A percentile compares a stretch with the other conserved stretches of the same genome.
phyloP scores from a whole-genome alignment of 1,140 invertebrate genomes.

The Leptoteleia sp. region DNA sequence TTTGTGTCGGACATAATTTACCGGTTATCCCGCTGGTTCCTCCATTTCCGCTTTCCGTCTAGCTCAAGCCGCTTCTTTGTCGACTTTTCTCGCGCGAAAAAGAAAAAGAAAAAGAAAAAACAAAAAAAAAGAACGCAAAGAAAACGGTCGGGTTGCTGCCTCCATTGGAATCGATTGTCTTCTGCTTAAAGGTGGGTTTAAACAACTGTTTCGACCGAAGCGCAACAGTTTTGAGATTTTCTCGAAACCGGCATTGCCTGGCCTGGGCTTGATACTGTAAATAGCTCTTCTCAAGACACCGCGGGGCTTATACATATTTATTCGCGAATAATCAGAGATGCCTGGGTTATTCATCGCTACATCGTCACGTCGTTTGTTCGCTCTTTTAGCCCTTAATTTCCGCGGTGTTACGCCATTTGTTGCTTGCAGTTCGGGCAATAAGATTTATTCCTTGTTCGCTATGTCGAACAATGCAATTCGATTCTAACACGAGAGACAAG shows the following conservation, averaged over 20 bases:
- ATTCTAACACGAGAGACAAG: neutral
- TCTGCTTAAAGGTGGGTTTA: slow-evolving; percentile 19
- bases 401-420: slow-evolving; percentile 5
- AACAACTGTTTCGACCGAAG: slow-evolving; percentile 18
- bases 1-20: slow-evolving; percentile 27
- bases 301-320: slow-evolving; percentile 54
- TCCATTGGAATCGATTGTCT: too few species aligned
- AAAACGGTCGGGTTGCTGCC: too few species aligned
- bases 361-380: slow-evolving; percentile 17
- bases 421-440: neutral
- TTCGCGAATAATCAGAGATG: slow-evolving; percentile 40
- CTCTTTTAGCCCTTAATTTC: slow-evolving; percentile 30
- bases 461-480: neutral
- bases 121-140: too few species aligned
- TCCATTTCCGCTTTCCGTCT: slow-evolving; percentile 10
- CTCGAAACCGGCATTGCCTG: slow-evolving; percentile 22
- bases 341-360: slow-evolving; percentile 33
- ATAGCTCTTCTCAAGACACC: slow-evolving; percentile 46
- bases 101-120: too few species aligned
- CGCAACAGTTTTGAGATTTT: slow-evolving; percentile 39
- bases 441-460: slow-evolving; percentile 18
- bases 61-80: neutral
- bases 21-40: slow-evolving; percentile 35
- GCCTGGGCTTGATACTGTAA: slow-evolving; percentile 37
- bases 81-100: too few species aligned